phyloP scores from a whole-genome alignment of 2,113 vertebrate species.

The Toxotes chatareus region DNA sequence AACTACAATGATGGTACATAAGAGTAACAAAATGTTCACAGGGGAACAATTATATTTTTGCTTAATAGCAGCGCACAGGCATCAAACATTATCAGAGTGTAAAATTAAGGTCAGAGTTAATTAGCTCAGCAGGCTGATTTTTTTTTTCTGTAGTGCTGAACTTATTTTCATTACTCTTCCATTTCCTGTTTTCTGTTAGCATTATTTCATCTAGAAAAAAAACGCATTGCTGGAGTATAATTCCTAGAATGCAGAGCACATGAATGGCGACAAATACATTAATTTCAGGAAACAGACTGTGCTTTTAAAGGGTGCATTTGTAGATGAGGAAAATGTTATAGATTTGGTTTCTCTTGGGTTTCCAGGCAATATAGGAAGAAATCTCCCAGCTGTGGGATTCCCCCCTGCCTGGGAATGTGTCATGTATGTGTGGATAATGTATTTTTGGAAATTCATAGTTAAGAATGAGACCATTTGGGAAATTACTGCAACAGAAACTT shows the following conservation, averaged over 20 bases:
- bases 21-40: constrained; percentile 16
- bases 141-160: constrained; percentile 7
- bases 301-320: constrained; percentile 46
- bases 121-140: neutral
- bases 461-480: constrained; percentile 53
- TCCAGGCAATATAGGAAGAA: constrained; percentile 28
- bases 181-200: neutral
- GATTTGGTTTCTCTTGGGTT: constrained; percentile 31
- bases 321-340: constrained; percentile 19
- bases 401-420: neutral
- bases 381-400: constrained; percentile 1
- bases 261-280: constrained; percentile 18
- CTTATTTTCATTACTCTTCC: constrained; percentile 5
- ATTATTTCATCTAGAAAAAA: neutral
- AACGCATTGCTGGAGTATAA: neutral
- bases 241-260: constrained; percentile 5
- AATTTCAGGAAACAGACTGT: constrained; percentile 27
- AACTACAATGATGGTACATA: constrained; percentile 3
- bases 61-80: constrained; percentile 9
- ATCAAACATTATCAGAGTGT: constrained; percentile 28
- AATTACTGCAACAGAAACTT: constrained; percentile 44
- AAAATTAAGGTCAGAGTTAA: constrained; percentile 59
- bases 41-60: constrained; percentile 42
- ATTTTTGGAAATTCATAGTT: constrained; percentile 50
- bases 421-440: constrained; percentile 17